These are phyloP conservation scores for Palythoa grandis DNA, from an alignment of 92 coral and sea anemone genomes.

Conservation along the genomic window DNA sequence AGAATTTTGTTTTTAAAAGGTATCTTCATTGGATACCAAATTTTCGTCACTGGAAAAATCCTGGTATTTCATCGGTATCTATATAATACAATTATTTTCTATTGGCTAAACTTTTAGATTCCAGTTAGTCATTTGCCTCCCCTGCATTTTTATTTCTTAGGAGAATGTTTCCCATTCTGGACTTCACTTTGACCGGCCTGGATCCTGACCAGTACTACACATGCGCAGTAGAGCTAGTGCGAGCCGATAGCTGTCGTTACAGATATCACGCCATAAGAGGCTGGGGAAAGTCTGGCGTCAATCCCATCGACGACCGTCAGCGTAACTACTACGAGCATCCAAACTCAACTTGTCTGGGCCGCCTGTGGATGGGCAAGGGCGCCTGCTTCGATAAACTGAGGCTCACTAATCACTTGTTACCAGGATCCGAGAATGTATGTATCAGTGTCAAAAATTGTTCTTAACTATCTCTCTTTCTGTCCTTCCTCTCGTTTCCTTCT, in stretches of 20 bases:
- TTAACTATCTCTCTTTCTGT: not conserved
- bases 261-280: slow-evolving; percentile 61
- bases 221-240: slow-evolving; percentile 74
- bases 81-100: no score
- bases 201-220: slow-evolving; percentile 80
- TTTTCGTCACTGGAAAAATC: no score
- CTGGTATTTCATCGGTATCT: no score
- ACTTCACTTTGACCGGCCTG: slow-evolving; percentile 76
- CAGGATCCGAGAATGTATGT: slow-evolving; percentile 71
- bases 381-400: slow-evolving; percentile 85
- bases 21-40: no score
- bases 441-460: not conserved
- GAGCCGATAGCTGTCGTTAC: slow-evolving; percentile 78
- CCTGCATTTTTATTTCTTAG: slow-evolving; percentile 45
- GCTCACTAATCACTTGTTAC: slow-evolving; percentile 73
- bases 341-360: slow-evolving; percentile 82
- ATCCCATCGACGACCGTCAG: slow-evolving; percentile 47
- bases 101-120: no score
- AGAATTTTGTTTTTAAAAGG: no score
- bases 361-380: slow-evolving; percentile 77
- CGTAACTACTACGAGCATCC: slow-evolving; percentile 72
- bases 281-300: slow-evolving; percentile 74
- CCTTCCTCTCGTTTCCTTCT: not conserved
- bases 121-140: no score
- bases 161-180: slow-evolving; percentile 92